Evolutionary conservation across 2,113 vertebrate species (phyloP).

Genomic region (Falco punctatus): DNA sequence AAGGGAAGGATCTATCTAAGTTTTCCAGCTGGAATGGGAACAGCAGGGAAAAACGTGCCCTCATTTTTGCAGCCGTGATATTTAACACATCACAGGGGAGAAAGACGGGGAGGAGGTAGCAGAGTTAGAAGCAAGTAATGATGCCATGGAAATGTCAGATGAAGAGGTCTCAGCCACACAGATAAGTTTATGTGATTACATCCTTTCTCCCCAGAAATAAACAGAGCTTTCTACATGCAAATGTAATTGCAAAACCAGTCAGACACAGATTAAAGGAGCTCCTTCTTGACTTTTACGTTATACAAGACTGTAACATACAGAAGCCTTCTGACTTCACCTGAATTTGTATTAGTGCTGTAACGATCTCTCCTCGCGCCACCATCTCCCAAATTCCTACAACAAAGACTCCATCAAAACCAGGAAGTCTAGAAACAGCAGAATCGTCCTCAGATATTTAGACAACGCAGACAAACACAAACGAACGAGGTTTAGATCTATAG

Average conservation of each 20-base stretch:
- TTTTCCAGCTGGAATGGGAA: conserved; percentile 17
- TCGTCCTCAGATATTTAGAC: background rate
- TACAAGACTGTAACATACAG: background rate
- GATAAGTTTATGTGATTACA: background rate
- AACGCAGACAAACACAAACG: background rate
- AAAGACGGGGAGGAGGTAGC: background rate
- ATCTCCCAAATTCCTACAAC: background rate
- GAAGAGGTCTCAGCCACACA: background rate
- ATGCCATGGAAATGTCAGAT: background rate
- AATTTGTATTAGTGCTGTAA: background rate
- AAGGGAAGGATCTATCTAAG: conserved; percentile 36
- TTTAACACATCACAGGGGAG: conserved; percentile 45
- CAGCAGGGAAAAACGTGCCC: background rate
- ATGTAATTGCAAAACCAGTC: background rate
- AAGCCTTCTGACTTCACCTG: background rate
- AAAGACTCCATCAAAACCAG: conserved; percentile 11
- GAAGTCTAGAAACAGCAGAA: background rate
- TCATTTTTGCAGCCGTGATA: conserved; percentile 29
- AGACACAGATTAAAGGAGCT: background rate
- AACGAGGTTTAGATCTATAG: background rate
- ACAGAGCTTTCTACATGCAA: background rate
- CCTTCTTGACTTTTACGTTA: background rate
- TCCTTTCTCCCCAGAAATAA: background rate
- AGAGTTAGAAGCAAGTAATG: background rate
- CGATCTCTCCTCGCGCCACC: background rate